Conservation (phyloP, 2,888 invertebrate genomes). For the Cheilosia scutellata region DNA sequence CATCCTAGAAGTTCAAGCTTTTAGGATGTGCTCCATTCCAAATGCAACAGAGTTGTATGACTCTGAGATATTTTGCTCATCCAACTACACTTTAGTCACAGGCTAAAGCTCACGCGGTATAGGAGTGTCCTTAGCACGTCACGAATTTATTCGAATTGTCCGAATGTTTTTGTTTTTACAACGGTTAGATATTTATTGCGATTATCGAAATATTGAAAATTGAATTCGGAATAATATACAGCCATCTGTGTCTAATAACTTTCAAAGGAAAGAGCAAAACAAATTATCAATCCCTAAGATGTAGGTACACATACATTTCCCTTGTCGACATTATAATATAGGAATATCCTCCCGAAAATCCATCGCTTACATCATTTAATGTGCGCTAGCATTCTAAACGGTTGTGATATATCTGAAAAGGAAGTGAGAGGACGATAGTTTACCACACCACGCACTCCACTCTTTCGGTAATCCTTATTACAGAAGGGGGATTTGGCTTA, state of each 20-base stretch:
- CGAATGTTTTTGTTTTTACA: not conserved
- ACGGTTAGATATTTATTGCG: not conserved
- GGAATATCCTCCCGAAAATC: not conserved
- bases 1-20: slow-evolving; percentile 34
- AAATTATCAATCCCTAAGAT: no score
- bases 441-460: slow-evolving; percentile 24
- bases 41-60: slow-evolving; percentile 64
- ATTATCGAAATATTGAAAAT: no score
- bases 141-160: not conserved
- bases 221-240: no score
- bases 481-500: slow-evolving; percentile 42
- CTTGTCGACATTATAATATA: not conserved
- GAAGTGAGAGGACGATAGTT: slow-evolving; percentile 24
- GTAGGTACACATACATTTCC: not conserved
- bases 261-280: no score
- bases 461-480: slow-evolving; percentile 29
- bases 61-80: slow-evolving; percentile 57
- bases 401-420: slow-evolving; percentile 48
- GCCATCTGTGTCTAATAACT: no score
- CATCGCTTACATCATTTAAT: slow-evolving; percentile 61
- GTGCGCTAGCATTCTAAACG: slow-evolving; percentile 20
- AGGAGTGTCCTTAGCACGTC: slow-evolving; percentile 52
- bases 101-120: slow-evolving; percentile 67
- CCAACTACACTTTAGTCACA: slow-evolving; percentile 67
- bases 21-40: slow-evolving; percentile 36